These are phyloP conservation scores for Danio choprae DNA, from an alignment of 2,797 vertebrate genomes.

Conservation along the genomic window DNA sequence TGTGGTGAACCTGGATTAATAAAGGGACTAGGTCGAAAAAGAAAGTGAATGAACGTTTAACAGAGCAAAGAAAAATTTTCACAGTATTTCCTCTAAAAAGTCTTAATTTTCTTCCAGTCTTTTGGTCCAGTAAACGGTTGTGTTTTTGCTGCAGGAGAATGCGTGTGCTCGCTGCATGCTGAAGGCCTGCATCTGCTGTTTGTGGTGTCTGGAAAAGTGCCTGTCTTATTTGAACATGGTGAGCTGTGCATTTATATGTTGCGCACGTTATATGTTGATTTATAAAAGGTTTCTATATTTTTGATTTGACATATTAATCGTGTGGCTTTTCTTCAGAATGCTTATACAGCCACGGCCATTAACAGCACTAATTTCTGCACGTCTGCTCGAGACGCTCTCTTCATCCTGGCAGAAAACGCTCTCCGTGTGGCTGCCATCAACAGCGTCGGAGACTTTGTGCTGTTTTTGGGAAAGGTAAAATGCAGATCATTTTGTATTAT, in stretches of 20 bases:
- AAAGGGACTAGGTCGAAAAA: no score
- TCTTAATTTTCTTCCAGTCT: no score
- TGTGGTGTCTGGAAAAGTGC: constrained; percentile 99
- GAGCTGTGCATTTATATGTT: constrained; percentile 51
- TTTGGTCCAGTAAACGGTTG: no score
- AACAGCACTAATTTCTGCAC: constrained; percentile 98
- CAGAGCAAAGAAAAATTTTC: no score
- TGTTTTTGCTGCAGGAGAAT: constrained; percentile 83
- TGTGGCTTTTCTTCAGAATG: constrained; percentile 81
- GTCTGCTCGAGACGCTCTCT: constrained; percentile 92
- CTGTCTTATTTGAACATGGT: constrained; percentile 96
- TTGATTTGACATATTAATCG: background rate
- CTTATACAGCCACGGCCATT: constrained; percentile 96
- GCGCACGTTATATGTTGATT: no score
- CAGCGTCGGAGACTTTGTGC: constrained; percentile 96
- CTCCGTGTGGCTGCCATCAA: constrained; percentile 95
- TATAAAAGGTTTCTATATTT: no score
- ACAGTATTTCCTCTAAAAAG: no score
- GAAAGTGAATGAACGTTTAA: no score
- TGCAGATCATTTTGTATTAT: background rate
- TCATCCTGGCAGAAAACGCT: constrained; percentile 94
- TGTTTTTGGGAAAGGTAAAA: constrained; percentile 94
- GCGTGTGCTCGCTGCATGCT: constrained; percentile 94
- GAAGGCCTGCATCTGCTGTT: constrained; percentile 95
- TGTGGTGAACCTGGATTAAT: no score